Evolutionary conservation across 2,888 invertebrate genomes (phyloP).

Genomic region (Andricus curvator): DNA sequence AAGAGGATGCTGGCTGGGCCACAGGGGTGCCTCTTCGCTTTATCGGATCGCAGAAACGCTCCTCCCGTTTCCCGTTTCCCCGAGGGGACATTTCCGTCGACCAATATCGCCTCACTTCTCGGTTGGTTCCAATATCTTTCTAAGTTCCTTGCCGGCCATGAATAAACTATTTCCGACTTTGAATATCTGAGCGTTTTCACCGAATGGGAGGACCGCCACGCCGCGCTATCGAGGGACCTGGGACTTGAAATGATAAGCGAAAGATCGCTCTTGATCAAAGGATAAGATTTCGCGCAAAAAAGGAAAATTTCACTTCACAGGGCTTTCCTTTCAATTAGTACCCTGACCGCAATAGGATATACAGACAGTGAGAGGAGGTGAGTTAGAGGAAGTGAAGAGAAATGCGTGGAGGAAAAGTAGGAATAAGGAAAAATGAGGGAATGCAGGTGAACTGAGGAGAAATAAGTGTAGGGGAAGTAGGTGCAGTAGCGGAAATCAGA

Average conservation of each 20-base stretch:
- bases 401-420: too few species aligned
- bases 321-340: background rate
- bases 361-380: too few species aligned
- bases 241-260: conserved; percentile 41
- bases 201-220: conserved; percentile 65
- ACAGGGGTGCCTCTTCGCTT: conserved; percentile 71
- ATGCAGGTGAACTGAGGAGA: too few species aligned
- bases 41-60: conserved; percentile 74
- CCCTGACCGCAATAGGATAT: too few species aligned
- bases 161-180: conserved; percentile 78
- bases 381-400: too few species aligned
- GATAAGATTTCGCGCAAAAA: conserved; percentile 8
- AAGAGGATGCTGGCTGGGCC: conserved; percentile 60
- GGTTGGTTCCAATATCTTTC: conserved; percentile 77
- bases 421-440: too few species aligned
- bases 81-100: conserved; percentile 78
- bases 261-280: conserved; percentile 49
- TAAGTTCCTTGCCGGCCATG: conserved; percentile 76
- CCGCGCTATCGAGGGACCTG: conserved; percentile 63
- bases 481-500: too few species aligned
- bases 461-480: too few species aligned
- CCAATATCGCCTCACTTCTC: conserved; percentile 73
- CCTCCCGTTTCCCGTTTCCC: conserved; percentile 74
- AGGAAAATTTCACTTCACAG: background rate
- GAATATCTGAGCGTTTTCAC: conserved; percentile 75